phyloP scores from a whole-genome alignment of 2,797 vertebrate species.

The Phyllotis vaccarum region DNA sequence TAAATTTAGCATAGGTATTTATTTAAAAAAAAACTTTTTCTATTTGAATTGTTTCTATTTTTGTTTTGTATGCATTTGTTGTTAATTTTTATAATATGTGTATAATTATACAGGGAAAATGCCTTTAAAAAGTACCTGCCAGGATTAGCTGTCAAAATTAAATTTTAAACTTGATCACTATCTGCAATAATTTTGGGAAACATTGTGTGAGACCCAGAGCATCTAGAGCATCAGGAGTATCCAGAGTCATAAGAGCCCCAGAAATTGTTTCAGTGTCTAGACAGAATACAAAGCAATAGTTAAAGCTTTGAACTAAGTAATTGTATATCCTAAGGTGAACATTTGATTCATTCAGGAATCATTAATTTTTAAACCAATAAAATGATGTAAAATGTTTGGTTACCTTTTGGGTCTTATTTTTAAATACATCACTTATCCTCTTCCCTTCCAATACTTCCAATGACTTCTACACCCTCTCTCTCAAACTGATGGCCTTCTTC shows the following conservation, averaged over 20 bases:
- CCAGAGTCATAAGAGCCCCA: slow-evolving; percentile 8
- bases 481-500: background rate
- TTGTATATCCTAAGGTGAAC: slow-evolving; percentile 4
- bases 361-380: slow-evolving; percentile 49
- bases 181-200: slow-evolving; percentile 47
- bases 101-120: background rate
- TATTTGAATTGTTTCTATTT: slow-evolving; percentile 29
- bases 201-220: background rate
- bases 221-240: background rate
- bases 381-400: background rate
- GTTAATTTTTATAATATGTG: background rate
- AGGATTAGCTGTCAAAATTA: slow-evolving; percentile 27
- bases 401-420: background rate
- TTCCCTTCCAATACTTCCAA: background rate
- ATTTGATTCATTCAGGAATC: slow-evolving; percentile 19
- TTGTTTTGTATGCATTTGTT: slow-evolving; percentile 51
- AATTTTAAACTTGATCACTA: slow-evolving; percentile 64
- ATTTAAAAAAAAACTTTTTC: slow-evolving; percentile 65
- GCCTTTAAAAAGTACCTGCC: slow-evolving; percentile 41
- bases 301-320: slow-evolving; percentile 8
- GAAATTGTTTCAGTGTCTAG: slow-evolving; percentile 55
- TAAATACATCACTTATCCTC: background rate
- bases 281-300: slow-evolving; percentile 30
- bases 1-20: slow-evolving; percentile 45
- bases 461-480: background rate